These are phyloP conservation scores for Darevskia mixta DNA, from an alignment of 2,797 vertebrate species.

Conservation along the genomic window DNA sequence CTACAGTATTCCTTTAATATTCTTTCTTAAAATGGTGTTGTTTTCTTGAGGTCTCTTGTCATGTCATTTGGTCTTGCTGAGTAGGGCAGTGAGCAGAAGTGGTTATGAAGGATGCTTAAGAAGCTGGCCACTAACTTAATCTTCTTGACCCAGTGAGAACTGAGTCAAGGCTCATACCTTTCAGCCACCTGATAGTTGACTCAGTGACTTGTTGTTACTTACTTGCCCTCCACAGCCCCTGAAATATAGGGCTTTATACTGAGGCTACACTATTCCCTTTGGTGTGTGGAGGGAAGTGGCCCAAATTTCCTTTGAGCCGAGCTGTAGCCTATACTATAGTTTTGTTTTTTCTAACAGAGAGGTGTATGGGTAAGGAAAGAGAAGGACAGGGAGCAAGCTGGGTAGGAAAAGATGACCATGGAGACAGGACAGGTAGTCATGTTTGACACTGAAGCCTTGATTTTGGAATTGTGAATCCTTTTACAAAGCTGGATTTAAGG, in stretches of 20 bases:
- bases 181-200: not conserved
- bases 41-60: not conserved
- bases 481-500: too few species aligned
- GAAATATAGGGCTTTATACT: not conserved
- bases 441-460: not conserved
- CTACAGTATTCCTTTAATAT: not conserved
- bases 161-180: not conserved
- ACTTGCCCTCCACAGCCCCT: not conserved
- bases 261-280: not conserved
- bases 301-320: not conserved
- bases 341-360: not conserved
- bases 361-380: not conserved
- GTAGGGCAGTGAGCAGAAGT: not conserved
- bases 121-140: not conserved
- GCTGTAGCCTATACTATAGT: not conserved
- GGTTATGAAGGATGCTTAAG: not conserved
- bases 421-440: not conserved
- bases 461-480: not conserved
- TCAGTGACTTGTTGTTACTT: not conserved
- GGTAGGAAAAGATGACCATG: not conserved
- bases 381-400: not conserved
- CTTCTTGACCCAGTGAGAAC: not conserved
- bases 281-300: not conserved
- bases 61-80: not conserved
- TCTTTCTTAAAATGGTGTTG: not conserved